A percentile compares a stretch with the other conserved stretches of the same genome.
These are phyloP conservation scores for Eretmochelys imbricata DNA, from an alignment of 2,113 vertebrate genomes.

Conservation along the genomic window DNA sequence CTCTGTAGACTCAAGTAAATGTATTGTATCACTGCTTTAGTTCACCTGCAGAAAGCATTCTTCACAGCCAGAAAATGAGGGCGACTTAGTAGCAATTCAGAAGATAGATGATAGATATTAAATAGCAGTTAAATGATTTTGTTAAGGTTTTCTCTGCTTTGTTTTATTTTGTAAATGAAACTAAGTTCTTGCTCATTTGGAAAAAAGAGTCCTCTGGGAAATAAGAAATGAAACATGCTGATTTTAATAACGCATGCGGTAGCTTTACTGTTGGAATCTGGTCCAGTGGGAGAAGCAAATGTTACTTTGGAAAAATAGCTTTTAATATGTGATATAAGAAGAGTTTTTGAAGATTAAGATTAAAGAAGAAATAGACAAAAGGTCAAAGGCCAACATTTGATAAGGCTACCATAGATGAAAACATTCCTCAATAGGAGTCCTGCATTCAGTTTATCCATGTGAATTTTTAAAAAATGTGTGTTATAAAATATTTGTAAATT, in stretches of 20 bases:
- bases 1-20: background rate
- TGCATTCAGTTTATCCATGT: background rate
- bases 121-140: constrained; percentile 22
- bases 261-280: background rate
- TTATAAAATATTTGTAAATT: background rate
- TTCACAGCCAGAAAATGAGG: background rate
- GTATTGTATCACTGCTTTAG: background rate
- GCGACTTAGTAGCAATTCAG: background rate
- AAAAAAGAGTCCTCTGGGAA: background rate
- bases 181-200: background rate
- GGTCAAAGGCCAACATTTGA: background rate
- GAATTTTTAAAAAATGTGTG: background rate
- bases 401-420: constrained; percentile 15
- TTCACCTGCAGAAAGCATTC: background rate
- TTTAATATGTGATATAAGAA: background rate
- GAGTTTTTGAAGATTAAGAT: constrained; percentile 13
- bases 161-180: background rate
- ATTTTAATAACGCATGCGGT: background rate
- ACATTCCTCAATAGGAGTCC: background rate
- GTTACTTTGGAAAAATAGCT: constrained; percentile 12
- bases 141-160: background rate
- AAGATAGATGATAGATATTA: background rate
- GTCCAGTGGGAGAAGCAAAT: background rate
- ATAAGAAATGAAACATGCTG: background rate
- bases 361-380: constrained; percentile 8